Evolutionary conservation across 2,888 invertebrate species (phyloP), one percentile per base, ranked within the genome.

Genomic region (Teleogryllus oceanicus): DNA sequence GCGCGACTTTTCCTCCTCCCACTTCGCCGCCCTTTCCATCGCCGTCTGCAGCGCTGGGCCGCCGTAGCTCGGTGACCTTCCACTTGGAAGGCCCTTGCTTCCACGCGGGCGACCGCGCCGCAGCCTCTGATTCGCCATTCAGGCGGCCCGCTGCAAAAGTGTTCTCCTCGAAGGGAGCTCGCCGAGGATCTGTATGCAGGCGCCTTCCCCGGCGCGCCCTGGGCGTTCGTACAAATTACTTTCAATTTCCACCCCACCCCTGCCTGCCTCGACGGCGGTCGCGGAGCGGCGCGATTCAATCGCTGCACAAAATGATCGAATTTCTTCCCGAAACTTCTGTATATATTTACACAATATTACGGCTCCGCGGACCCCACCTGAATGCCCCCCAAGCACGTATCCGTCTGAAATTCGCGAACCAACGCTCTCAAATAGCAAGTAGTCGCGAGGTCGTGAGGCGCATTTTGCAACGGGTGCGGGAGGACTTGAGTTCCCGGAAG

Each of bases 271-370:
- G 62, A 16, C 13, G 62, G 16, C n/a, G n/a, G 16, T 62, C 62
- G 62, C 13, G 62, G 1, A 3, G n/a, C 13, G 62, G 1, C 13
- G n/a, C 13, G 62, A 62, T 62, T 62, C 16, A 62, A 62, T 62
- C 16, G 62, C 62, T 13, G 62, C 62, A 12, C 16, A 62, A 37
- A 62, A 62, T 62, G 62, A 62, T 62, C 62, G 62, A 62, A 62
- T 62, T 62, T 62, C 62, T 62, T 62, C n/a, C 3, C 62, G 62
- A 62, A 62, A 62, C 62, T 62, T 62, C 62, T 62, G 62, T 62
- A 62, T 62, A 62, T 62, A 62, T 62, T 62, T 62, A 62, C 62
- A 62, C 62, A 62, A 62, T 62, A 62, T 62, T 13, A 18, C 62
- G 13, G 62, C 62, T 62, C 62, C 13, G 62, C 13, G 62, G n/a